A percentile compares a stretch with the other conserved stretches of the same genome.
phyloP scores from a whole-genome alignment of 2,888 invertebrate species.

The Leptodirus hochenwartii region DNA sequence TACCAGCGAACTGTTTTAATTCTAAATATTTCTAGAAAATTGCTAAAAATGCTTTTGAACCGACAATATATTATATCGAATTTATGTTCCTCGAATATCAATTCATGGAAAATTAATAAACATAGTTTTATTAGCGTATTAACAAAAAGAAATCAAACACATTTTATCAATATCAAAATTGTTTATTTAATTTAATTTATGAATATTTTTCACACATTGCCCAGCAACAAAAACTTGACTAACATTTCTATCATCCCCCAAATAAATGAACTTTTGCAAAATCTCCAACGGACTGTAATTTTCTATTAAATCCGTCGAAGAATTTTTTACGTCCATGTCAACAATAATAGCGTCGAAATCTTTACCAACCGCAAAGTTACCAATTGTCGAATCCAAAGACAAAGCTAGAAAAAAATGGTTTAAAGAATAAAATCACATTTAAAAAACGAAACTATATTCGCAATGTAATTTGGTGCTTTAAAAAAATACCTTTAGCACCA shows the following conservation, averaged over 20 bases:
- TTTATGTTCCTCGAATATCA: no score
- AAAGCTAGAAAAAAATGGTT: conserved; percentile 38
- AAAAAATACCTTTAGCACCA: conserved; percentile 49
- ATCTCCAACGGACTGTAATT: conserved; percentile 33
- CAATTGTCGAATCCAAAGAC: conserved; percentile 50
- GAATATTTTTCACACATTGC: no score
- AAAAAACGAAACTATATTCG: no score
- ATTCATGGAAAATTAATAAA: no score
- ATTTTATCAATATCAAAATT: no score
- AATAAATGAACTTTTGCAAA: conserved; percentile 57
- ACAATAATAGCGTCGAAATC: conserved; percentile 75
- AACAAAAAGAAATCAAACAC: no score
- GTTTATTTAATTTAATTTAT: no score
- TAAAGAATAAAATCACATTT: conserved; percentile 5
- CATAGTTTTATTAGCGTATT: no score
- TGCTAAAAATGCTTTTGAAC: no score
- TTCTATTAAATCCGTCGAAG: conserved; percentile 33
- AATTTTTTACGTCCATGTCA: conserved; percentile 35
- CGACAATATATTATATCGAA: no score
- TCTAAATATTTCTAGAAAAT: no score
- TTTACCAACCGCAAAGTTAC: conserved; percentile 65
- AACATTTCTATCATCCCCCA: conserved; percentile 75
- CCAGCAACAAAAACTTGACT: conserved; percentile 58
- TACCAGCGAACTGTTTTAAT: no score
- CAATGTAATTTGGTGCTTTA: conserved; percentile 1